A percentile compares a stretch with the other conserved stretches of the same genome.
Evolutionary conservation across 2,113 vertebrate genomes (phyloP).

Genomic region (Corapipo altera): DNA sequence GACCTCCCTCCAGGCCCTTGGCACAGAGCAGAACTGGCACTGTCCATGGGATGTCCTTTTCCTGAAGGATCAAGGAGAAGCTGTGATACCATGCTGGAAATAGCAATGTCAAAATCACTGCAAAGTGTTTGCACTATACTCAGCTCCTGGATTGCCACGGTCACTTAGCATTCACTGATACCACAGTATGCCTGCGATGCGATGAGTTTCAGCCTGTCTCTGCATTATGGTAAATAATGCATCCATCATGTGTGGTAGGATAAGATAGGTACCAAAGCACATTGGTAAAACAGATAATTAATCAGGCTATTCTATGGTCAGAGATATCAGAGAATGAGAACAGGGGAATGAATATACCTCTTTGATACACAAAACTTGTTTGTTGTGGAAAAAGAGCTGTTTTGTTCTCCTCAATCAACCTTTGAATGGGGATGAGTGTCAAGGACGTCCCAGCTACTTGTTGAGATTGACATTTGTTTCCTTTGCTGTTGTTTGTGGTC

Average conservation of each 20-base stretch:
- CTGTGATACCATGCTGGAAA: not conserved
- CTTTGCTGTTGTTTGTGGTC: not conserved
- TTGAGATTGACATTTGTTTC: not conserved
- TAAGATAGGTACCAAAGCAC: not conserved
- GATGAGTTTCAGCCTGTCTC: not conserved
- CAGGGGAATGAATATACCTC: not conserved
- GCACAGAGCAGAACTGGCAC: rapidly evolving
- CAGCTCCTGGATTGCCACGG: not conserved
- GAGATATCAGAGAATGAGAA: not conserved
- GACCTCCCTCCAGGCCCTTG: not conserved
- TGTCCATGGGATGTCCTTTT: not conserved
- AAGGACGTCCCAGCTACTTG: not conserved
- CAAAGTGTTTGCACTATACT: not conserved
- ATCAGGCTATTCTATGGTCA: not conserved
- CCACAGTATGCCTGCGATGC: not conserved
- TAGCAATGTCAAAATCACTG: not conserved
- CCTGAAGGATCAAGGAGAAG: not conserved
- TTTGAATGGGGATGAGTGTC: not conserved
- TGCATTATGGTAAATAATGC: not conserved
- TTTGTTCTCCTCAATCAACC: not conserved
- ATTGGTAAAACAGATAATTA: not conserved
- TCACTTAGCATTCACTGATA: not conserved
- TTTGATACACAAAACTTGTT: not conserved
- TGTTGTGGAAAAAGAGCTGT: not conserved
- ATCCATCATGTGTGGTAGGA: not conserved